Percentiles rank a stretch among this genome's conserved stretches.
These are phyloP conservation scores for Euclidia mi DNA, from an alignment of 2,888 invertebrate species.

Conservation along the genomic window DNA sequence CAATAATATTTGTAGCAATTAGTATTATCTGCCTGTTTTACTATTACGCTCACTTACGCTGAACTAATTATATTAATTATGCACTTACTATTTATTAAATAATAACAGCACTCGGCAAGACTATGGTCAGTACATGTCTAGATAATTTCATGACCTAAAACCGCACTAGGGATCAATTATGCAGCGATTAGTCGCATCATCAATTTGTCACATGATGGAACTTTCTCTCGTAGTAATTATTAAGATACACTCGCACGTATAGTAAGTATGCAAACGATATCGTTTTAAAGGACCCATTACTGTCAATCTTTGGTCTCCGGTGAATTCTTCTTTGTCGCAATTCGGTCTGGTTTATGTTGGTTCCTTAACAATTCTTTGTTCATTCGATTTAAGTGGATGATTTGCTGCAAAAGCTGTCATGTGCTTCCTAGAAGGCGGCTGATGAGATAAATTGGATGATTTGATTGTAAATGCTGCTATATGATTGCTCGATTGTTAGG, in stretches of 20 bases:
- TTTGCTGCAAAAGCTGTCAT: slow-evolving; percentile 23
- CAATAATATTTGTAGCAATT: too few relatives aligned
- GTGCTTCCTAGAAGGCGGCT: slow-evolving; percentile 2
- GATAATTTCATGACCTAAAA: slow-evolving; percentile 38
- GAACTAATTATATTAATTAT: not conserved
- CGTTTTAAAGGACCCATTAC: not conserved
- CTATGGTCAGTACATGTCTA: slow-evolving; percentile 20
- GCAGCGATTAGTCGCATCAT: slow-evolving; percentile 30
- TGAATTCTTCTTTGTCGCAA: slow-evolving; percentile 31
- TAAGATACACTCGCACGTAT: not conserved
- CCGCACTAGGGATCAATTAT: slow-evolving; percentile 15
- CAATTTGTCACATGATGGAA: slow-evolving; percentile 43
- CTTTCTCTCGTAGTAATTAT: slow-evolving; percentile 39
- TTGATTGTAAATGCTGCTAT: slow-evolving; percentile 8
- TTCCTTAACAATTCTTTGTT: slow-evolving; percentile 23
- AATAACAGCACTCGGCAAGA: slow-evolving; percentile 16
- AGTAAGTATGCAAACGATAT: not conserved
- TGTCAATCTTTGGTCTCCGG: slow-evolving; percentile 14
- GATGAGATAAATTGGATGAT: slow-evolving; percentile 10
- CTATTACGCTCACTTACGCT: not conserved
- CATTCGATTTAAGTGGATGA: slow-evolving; percentile 33
- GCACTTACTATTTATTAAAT: slow-evolving; percentile 2
- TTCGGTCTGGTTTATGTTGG: slow-evolving; percentile 40
- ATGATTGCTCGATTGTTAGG: slow-evolving; percentile 12
- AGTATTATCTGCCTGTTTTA: too few relatives aligned